Evolutionary conservation across 2,797 vertebrate genomes (phyloP), one percentile per base, ranked within the genome.

Genomic region (Siniperca scherzeri): DNA sequence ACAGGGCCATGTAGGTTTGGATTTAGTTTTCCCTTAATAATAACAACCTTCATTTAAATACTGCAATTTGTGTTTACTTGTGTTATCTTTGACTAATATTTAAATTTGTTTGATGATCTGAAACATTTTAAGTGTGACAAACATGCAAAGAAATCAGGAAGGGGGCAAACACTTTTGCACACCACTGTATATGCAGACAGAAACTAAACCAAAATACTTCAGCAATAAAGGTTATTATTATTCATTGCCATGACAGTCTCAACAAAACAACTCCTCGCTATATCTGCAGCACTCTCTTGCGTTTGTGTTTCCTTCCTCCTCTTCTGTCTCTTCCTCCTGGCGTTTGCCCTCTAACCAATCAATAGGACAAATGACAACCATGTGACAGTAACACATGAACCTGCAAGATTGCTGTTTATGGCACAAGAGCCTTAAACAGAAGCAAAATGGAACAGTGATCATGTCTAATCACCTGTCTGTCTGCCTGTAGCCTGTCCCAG

Each of bases 401-500:
- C 57, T 62, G 9, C 14, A 25, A 38, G 30, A 50, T n/a, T 30
- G 17, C 53, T 21, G 16, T 46, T 30, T 16, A 16, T 33, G 30
- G 21, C 42, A 59, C 25, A 4, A 17, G 9, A 30, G 21, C n/a
- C n/a, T 42, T 21, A 14, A 69, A 53, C 36, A 2, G 3, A 13
- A 14, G 13, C 10, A 7, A 27, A 30, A 66, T 19, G 2, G 21
- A 62, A 10, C 8, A 30, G 7, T 36, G 11, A 56, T 66, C 0
- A 21, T 48, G 5, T 46, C 16, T 38, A 44, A 57, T 74, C n/a
- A 36, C 19, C 48, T 16, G 25, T 76, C 13, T 62, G 56, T 74
- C 48, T 64, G 16, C 64, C 14, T 64, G 19, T 50, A 99, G 98
- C 97, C 67, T 99, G 98, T 86, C 98, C 98, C 0, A 97, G 95